These are phyloP conservation scores for Carlito syrichta DNA, from an alignment of 2,113 vertebrate genomes.

Conservation along the genomic window DNA sequence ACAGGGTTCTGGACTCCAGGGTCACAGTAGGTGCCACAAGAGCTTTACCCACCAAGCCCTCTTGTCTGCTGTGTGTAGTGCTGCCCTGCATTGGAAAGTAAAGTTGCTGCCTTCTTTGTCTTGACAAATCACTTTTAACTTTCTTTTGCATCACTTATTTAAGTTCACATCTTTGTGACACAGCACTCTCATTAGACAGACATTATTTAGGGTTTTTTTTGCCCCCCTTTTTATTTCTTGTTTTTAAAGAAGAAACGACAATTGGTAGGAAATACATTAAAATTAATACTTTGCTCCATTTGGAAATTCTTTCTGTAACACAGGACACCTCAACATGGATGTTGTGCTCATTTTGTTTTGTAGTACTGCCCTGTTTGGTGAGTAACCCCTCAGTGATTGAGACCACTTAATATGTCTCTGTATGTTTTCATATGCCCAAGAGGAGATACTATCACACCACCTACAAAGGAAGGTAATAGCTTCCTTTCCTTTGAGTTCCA, in stretches of 20 bases:
- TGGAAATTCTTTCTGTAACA: not conserved
- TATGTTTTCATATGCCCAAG: not conserved
- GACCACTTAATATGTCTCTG: not conserved
- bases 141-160: not conserved
- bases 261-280: not conserved
- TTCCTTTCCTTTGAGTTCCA: not conserved
- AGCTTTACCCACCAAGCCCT: not conserved
- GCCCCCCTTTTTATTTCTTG: not conserved
- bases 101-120: not conserved
- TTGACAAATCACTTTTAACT: not conserved
- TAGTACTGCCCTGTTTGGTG: not conserved
- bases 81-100: not conserved
- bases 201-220: not conserved
- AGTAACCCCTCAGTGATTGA: not conserved
- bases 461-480: not conserved
- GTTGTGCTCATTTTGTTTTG: not conserved
- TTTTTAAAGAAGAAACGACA: conserved; percentile 24
- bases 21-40: not conserved
- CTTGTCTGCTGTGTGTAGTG: not conserved
- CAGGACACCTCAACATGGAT: not conserved
- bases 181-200: not conserved
- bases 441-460: not conserved
- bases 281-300: not conserved
- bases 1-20: not conserved
- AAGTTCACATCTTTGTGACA: conserved; percentile 10